Conservation (phyloP, 2,797 vertebrate genomes). For the Hyperoplus lanceolatus region DNA sequence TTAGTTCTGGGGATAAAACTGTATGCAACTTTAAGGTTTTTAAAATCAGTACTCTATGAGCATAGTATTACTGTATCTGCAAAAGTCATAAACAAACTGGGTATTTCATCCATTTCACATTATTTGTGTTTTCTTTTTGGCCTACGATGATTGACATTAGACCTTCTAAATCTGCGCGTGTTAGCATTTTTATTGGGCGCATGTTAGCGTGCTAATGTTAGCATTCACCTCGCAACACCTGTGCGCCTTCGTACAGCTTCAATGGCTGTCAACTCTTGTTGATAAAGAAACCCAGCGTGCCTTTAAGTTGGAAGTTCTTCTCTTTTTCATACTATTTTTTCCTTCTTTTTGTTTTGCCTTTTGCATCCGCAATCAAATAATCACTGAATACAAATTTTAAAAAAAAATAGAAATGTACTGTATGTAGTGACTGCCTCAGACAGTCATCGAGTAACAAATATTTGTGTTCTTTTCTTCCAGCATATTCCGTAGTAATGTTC, state of each 20-base stretch:
- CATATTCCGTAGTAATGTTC: neutral
- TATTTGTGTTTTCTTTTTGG: neutral
- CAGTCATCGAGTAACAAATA: too few relatives aligned
- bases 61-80: neutral
- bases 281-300: too few relatives aligned
- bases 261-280: neutral
- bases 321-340: neutral
- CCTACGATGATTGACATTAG: too few relatives aligned
- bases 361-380: neutral
- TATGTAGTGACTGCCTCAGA: too few relatives aligned
- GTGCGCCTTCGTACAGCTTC: neutral
- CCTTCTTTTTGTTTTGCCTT: neutral
- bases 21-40: neutral
- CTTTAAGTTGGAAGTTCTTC: neutral
- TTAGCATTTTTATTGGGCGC: neutral
- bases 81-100: neutral
- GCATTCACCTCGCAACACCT: too few relatives aligned
- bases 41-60: neutral
- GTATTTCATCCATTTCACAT: neutral
- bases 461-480: conserved; percentile 1
- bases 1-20: conserved; percentile 23
- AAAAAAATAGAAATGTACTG: too few relatives aligned
- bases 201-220: neutral
- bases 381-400: neutral
- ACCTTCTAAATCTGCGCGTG: neutral